Evolutionary conservation across 2,113 vertebrate species (phyloP).

Genomic region (Salvelinus fontinalis): DNA sequence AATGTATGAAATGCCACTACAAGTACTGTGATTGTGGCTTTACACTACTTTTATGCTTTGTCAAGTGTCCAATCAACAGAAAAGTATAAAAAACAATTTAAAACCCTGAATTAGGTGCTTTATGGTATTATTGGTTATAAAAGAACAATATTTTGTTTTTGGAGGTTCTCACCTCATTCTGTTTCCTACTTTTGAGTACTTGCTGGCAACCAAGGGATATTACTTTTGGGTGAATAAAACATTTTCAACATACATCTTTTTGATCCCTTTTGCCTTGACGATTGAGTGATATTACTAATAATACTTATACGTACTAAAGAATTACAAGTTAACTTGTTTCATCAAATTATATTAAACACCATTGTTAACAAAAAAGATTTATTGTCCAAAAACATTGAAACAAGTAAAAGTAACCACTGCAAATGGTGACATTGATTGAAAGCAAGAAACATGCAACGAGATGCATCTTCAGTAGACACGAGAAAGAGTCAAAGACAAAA

Average conservation of each 20-base stretch:
- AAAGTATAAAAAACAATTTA: too few relatives aligned
- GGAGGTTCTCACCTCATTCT: background rate
- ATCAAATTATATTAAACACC: background rate
- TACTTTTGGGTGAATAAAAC: background rate
- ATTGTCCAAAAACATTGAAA: constrained; percentile 58
- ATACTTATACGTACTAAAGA: background rate
- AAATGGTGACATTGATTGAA: constrained; percentile 42
- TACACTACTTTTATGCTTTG: too few relatives aligned
- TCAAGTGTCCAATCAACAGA: too few relatives aligned
- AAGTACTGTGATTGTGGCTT: too few relatives aligned
- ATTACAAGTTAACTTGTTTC: background rate
- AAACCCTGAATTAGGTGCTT: background rate
- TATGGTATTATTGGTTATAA: background rate
- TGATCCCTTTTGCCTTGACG: background rate
- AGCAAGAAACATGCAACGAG: constrained; percentile 62
- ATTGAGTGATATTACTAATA: background rate
- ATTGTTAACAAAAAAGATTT: constrained; percentile 59
- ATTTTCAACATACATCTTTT: background rate
- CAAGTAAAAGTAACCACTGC: constrained; percentile 28
- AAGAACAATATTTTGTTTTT: background rate
- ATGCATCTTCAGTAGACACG: constrained; percentile 47
- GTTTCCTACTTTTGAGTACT: background rate
- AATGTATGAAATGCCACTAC: too few relatives aligned
- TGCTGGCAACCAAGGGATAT: background rate
- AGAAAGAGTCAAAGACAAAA: constrained; percentile 21